Percentiles rank a stretch among this genome's conserved stretches.
These are phyloP conservation scores for Champsocephalus gunnari DNA, from an alignment of 2,797 vertebrate genomes.

Conservation along the genomic window DNA sequence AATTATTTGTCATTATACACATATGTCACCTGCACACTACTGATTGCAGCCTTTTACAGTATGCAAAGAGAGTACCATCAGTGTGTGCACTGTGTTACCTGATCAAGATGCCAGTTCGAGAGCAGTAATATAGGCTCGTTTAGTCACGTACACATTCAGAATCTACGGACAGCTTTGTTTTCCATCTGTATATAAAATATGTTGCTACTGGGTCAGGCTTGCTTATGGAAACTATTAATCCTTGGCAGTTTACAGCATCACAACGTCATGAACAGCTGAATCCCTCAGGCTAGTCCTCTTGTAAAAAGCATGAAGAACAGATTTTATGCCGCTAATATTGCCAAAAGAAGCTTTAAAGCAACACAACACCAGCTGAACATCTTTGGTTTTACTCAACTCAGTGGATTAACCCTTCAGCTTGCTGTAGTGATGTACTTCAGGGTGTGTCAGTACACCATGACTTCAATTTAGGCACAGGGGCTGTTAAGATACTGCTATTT, in stretches of 20 bases:
- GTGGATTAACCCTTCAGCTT: neutral
- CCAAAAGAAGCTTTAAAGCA: neutral
- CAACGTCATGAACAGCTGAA: neutral
- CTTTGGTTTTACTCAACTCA: neutral
- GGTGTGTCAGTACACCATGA: neutral
- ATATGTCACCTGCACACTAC: slow-evolving; percentile 13
- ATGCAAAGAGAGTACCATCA: neutral
- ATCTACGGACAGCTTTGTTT: neutral
- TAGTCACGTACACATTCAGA: neutral
- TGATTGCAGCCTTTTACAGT: slow-evolving; percentile 2
- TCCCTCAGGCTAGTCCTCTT: neutral
- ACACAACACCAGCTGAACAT: neutral
- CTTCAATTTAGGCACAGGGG: neutral
- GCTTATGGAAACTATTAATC: neutral
- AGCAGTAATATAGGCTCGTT: neutral
- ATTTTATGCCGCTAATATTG: neutral
- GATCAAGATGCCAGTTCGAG: neutral
- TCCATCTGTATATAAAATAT: neutral
- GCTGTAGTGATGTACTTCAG: neutral
- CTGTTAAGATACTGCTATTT: neutral
- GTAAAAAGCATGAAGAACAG: neutral
- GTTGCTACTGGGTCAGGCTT: neutral
- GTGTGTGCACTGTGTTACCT: neutral
- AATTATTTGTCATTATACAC: slow-evolving; percentile 59
- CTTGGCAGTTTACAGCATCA: neutral